These are phyloP conservation scores for Sinocyclocheilus maitianheensis DNA, from an alignment of 2,113 vertebrate genomes.

Conservation along the genomic window DNA sequence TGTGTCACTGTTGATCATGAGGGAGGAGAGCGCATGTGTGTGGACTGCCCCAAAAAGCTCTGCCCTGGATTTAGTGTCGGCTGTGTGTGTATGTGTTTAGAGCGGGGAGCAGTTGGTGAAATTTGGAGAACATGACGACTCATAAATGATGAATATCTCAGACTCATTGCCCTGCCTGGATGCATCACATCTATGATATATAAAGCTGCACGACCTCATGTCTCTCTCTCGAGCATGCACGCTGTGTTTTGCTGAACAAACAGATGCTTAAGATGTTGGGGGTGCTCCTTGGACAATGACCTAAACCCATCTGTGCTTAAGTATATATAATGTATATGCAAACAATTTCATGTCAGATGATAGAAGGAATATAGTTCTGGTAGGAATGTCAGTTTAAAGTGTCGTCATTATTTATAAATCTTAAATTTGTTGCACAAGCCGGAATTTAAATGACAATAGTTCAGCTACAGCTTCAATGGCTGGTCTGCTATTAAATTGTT, in stretches of 20 bases:
- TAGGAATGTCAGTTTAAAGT: neutral
- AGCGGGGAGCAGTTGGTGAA: constrained; percentile 52
- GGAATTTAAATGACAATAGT: neutral
- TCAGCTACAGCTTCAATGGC: neutral
- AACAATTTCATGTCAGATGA: neutral
- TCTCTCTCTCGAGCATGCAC: neutral
- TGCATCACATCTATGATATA: constrained; percentile 40
- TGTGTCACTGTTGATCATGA: constrained; percentile 14
- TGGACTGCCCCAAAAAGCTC: constrained; percentile 10
- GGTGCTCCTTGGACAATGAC: neutral
- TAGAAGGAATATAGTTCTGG: neutral
- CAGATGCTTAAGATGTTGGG: neutral
- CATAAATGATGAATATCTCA: constrained; percentile 55
- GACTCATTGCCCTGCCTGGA: constrained; percentile 8
- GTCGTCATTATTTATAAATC: neutral
- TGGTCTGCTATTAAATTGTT: neutral
- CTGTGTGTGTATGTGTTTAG: constrained; percentile 10
- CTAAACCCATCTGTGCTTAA: neutral
- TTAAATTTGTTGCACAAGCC: neutral
- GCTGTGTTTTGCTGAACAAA: neutral
- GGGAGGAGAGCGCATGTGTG: constrained; percentile 2
- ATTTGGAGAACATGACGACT: constrained; percentile 50
- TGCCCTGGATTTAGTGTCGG: constrained; percentile 27
- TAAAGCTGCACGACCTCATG: neutral
- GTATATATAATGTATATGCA: neutral